Evolutionary conservation across 1,140 invertebrate species (phyloP).

Genomic region (Drosophila sucinea): DNA sequence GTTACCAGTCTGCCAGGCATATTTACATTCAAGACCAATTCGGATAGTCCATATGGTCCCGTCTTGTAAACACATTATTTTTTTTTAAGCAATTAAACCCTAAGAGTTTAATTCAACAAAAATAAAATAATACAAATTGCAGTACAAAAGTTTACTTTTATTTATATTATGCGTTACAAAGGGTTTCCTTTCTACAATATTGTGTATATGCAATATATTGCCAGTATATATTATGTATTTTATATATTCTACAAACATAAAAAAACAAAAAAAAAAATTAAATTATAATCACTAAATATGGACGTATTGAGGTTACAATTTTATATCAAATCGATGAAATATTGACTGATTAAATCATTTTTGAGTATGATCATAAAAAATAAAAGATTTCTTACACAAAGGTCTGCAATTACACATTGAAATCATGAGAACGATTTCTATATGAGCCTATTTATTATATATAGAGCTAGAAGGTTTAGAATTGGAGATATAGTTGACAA

Average conservation of each 20-base stretch:
- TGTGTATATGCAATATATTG: constrained; percentile 19
- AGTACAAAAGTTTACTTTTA: constrained; percentile 51
- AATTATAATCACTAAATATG: constrained; percentile 30
- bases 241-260: constrained; percentile 14
- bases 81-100: no score
- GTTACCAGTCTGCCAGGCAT: constrained; percentile 24
- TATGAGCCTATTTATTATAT: no score
- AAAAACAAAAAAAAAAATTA: constrained; percentile 6
- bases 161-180: constrained; percentile 19
- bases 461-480: no score
- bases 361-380: neutral
- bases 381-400: no score
- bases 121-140: neutral
- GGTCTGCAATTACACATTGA: no score
- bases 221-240: constrained; percentile 20
- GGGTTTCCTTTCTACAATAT: constrained; percentile 16
- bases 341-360: constrained; percentile 28
- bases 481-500: no score
- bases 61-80: neutral
- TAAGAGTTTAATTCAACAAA: neutral
- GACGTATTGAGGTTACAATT: constrained; percentile 43
- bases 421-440: no score
- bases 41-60: constrained; percentile 29
- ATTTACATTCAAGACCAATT: constrained; percentile 37
- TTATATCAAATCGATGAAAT: constrained; percentile 36